Percentiles rank a stretch among this genome's conserved stretches.
These are phyloP conservation scores for Eremophila alpestris DNA, from an alignment of 2,797 vertebrate genomes.

Conservation along the genomic window DNA sequence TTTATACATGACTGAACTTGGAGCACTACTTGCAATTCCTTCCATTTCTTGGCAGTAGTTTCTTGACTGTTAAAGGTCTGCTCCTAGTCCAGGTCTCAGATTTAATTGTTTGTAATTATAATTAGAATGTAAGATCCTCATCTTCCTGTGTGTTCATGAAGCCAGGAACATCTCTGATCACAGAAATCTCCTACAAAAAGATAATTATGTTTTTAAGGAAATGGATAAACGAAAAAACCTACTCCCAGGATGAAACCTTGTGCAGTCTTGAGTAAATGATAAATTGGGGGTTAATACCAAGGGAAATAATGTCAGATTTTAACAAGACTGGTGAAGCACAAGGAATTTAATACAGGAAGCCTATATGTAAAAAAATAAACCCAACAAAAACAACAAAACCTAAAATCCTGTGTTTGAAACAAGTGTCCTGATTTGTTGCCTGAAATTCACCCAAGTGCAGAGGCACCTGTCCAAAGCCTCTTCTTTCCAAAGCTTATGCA, in stretches of 20 bases:
- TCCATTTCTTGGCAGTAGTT: background rate
- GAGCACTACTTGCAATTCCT: background rate
- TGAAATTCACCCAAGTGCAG: background rate
- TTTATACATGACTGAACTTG: slow-evolving; percentile 25
- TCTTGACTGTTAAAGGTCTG: background rate
- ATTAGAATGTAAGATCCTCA: background rate
- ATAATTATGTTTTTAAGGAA: slow-evolving; percentile 29
- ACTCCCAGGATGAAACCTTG: slow-evolving; percentile 13
- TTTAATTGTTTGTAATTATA: slow-evolving; percentile 41
- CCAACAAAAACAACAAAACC: background rate
- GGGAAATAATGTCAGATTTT: slow-evolving; percentile 31
- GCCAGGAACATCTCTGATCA: background rate
- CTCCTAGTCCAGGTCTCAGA: background rate
- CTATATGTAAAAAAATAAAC: background rate
- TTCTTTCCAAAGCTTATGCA: background rate
- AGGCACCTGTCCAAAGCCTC: background rate
- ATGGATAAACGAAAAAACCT: background rate
- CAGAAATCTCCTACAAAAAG: slow-evolving; percentile 11
- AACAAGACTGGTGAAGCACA: background rate
- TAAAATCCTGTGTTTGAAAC: background rate
- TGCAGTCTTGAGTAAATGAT: slow-evolving; percentile 34
- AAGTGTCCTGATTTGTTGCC: background rate
- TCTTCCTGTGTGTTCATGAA: slow-evolving; percentile 13
- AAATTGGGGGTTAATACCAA: slow-evolving; percentile 20
- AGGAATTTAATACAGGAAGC: background rate